Base-by-base conservation (phyloP, 2,797 vertebrate genomes). In the Bradypodion ventrale region DNA sequence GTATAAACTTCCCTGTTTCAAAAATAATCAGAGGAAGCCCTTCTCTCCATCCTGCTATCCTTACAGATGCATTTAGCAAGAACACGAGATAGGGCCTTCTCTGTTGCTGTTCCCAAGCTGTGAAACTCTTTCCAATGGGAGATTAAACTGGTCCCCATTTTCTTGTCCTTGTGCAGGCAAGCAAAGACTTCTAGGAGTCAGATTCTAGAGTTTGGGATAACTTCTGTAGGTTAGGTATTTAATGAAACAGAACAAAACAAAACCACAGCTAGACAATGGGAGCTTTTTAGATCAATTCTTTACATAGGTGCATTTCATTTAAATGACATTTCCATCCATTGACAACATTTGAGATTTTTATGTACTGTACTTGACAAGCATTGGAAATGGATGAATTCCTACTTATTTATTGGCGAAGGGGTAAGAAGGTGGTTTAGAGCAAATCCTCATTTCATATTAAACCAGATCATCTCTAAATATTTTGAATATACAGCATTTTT, bases 361-460 rank as follows among this genome's bases (percentile, higher is more conserved):
- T 78, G 46, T 7, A 29, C 19, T 27, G 59, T 6, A 37, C 21
- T 35, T 68, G 27, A 60, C 32, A 40, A 42, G 35, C 40, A 44
- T 23, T 66, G 8, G 25, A 70, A 37, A 37, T 32, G n/a, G 6
- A 12, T 65, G 32, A 29, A 19, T 9, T n/a, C 1, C 5, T 15
- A 49, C 19, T 37, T 56, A 13, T 44, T 23, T 40, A 21, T 49
- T 66, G 2, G 0, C 8, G 15, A 52, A 10, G 79, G 56, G 56
- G 25, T 75, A 7, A 32, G 10, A 69, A 66, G 27, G 32, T 78
- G 52, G 1, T 81, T 73, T 87, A 86, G 80, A 77, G 65, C 32
- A 42, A n/a, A n/a, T n/a, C 13, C 9, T 60, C 68, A 81, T 12
- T 13, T 59, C 27, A 44, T 13, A 77, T 13, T 59, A 44, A 52